phyloP scores from a whole-genome alignment of 2,113 vertebrate species.

The Glaucomys volans region DNA sequence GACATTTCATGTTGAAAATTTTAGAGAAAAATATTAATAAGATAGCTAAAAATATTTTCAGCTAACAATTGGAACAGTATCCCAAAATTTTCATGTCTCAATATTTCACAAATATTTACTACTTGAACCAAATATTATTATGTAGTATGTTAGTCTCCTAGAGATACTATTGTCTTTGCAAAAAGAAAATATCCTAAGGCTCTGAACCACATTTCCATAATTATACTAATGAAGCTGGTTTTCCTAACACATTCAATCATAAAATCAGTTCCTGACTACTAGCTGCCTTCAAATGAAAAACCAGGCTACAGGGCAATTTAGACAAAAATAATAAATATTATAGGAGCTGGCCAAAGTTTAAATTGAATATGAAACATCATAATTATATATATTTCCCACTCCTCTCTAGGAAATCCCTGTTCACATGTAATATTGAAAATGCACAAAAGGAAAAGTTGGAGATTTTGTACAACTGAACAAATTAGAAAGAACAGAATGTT shows the following conservation, averaged over 20 bases:
- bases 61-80: background rate
- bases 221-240: constrained; percentile 67
- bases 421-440: constrained; percentile 43
- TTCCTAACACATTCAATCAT: constrained; percentile 58
- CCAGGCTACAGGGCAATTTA: constrained; percentile 37
- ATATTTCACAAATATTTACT: constrained; percentile 46
- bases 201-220: constrained; percentile 70
- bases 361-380: constrained; percentile 66
- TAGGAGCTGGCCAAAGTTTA: constrained; percentile 52
- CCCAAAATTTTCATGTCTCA: background rate
- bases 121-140: constrained; percentile 51
- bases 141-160: background rate
- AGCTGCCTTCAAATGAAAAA: constrained; percentile 33
- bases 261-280: constrained; percentile 29
- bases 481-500: background rate
- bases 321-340: constrained; percentile 57
- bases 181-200: constrained; percentile 45
- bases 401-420: background rate
- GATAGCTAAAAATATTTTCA: background rate
- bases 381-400: background rate
- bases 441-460: background rate
- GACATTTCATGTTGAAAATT: background rate
- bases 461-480: background rate
- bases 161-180: background rate
- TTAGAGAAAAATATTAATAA: background rate